phyloP scores from a whole-genome alignment of 2,888 invertebrate species.

The Latrodectus hesperus region DNA sequence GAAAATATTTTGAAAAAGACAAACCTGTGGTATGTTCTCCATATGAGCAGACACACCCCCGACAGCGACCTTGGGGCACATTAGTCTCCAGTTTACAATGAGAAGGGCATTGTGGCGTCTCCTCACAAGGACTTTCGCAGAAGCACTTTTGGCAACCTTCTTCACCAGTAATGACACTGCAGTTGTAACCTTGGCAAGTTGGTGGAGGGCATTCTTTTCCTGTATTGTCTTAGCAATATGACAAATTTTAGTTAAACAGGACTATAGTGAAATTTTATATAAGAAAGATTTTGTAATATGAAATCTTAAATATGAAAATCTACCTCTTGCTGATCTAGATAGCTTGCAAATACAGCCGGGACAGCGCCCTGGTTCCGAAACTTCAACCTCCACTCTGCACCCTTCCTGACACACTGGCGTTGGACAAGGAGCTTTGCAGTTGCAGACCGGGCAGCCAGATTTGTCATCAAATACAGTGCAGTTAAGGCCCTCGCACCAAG shows the following conservation, averaged over 20 bases:
- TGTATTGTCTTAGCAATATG: conserved; percentile 30
- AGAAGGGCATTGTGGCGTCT: conserved; percentile 48
- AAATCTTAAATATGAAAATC: too few species aligned
- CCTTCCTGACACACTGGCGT: conserved; percentile 53
- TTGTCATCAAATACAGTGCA: conserved; percentile 41
- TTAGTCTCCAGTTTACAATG: conserved; percentile 56
- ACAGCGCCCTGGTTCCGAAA: conserved; percentile 41
- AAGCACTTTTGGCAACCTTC: conserved; percentile 62
- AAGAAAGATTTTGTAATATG: too few species aligned
- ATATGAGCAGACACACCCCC: conserved; percentile 60
- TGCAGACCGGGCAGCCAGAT: conserved; percentile 42
- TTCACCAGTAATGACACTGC: conserved; percentile 57
- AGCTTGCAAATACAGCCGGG: conserved; percentile 62
- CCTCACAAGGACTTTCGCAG: conserved; percentile 61
- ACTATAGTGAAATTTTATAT: too few species aligned
- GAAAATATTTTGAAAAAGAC: too few species aligned
- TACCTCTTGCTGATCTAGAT: conserved; percentile 59
- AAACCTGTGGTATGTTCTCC: conserved; percentile 24
- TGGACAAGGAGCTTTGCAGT: conserved; percentile 45
- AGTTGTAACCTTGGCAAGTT: conserved; percentile 62
- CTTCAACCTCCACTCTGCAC: conserved; percentile 44
- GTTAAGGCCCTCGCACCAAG: conserved; percentile 51
- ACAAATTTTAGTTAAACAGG: background rate
- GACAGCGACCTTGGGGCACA: conserved; percentile 56
- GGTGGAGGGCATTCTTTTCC: conserved; percentile 62